A percentile compares a stretch with the other conserved stretches of the same genome.
Conservation (phyloP, 2,113 vertebrate species). For the Nycticryphes semicollaris region DNA sequence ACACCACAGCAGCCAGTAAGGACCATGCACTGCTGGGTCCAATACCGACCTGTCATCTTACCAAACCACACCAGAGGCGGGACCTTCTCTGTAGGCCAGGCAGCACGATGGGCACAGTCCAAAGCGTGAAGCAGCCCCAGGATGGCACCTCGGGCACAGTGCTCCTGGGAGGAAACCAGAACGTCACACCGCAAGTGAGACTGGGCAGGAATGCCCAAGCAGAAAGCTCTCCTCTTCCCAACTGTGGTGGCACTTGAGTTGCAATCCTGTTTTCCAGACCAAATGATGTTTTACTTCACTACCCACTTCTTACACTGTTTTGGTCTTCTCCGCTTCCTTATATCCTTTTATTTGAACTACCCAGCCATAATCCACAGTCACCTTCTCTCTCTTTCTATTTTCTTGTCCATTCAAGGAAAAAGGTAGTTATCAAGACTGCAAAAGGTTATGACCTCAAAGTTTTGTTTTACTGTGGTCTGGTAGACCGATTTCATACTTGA, state of each 20-base stretch:
- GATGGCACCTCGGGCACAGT: fast-evolving
- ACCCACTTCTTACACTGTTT: background rate
- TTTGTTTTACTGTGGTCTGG: background rate
- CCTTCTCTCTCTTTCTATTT: background rate
- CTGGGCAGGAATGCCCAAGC: background rate
- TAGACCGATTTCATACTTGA: background rate
- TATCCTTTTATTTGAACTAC: background rate
- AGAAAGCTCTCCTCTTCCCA: background rate
- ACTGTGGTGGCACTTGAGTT: fast-evolving
- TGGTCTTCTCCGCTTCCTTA: background rate
- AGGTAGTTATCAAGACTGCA: background rate
- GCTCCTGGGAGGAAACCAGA: background rate
- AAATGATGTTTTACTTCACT: background rate
- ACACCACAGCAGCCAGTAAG: background rate
- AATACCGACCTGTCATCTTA: background rate
- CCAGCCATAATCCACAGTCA: background rate
- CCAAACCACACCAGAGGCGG: background rate
- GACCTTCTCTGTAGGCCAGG: background rate
- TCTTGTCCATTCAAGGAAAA: background rate
- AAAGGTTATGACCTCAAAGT: background rate
- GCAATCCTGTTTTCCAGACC: background rate
- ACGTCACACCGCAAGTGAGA: background rate
- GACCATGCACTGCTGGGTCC: fast-evolving
- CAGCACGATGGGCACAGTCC: fast-evolving
- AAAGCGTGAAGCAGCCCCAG: fast-evolving